Evolutionary conservation across 2,888 invertebrate species (phyloP), one percentile per base, ranked within the genome.

Genomic region (Taphrorychus bicolor): DNA sequence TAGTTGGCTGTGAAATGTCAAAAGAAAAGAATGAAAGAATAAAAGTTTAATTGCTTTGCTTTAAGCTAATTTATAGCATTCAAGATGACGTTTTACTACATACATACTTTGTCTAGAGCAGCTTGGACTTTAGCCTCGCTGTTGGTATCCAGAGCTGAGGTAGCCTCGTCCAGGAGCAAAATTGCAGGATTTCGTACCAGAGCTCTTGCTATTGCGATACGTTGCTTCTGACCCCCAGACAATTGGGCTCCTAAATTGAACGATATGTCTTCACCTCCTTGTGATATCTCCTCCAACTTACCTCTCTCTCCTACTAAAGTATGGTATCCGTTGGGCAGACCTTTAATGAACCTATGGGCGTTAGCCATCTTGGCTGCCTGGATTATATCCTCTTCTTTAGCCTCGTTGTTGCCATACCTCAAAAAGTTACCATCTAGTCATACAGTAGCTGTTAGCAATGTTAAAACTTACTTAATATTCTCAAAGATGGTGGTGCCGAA

Each of bases 211-310:
- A 96, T 95, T 2, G 95, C 95, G 45, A 95, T 92, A 64, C 95
- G 85, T 80, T 95, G 95, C 78, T 95, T 95, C 80, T 95, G 95
- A 0, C 95, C 95, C n/a, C 95, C 95, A 0, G 92, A 92, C 48
- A 93, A 79, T 63, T 92, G 91, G 0, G 93, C 90, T 1, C 95
- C 69, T 68, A 22, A 49, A 58, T 17, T 24, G 5, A 41, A 14
- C 2, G 1, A 32, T 32, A 32, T 9, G 32, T 11, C 32, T 1
- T 9, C 7, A 32, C 11, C 11, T 32, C 11, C 32, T 32, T 7
- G 19, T 19, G 32, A 42, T n/a, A 49, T 16, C 18, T n/a, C 16
- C 40, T 17, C 14, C 9, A 16, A 45, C 9, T 45, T 59, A 71
- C 71, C 95, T 65, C 91, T 86, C 77, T 94, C 94, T 3, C 95